Conservation (phyloP, 2,113 vertebrate species). For the Albula goreensis region DNA sequence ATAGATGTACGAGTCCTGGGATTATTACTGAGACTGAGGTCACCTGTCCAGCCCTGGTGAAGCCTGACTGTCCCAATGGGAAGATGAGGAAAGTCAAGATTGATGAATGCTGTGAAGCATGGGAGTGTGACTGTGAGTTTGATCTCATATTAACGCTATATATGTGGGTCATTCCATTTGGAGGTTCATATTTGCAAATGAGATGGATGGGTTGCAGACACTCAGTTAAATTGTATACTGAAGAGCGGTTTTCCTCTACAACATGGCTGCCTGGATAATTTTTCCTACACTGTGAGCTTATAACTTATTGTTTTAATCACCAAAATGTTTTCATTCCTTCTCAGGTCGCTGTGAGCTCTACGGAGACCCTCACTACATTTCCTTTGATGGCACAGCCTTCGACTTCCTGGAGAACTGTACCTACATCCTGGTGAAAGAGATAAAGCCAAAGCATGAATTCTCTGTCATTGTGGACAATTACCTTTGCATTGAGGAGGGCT, state of each 20-base stretch:
- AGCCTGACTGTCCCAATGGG: constrained; percentile 55
- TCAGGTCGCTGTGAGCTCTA: constrained; percentile 67
- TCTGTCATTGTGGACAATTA: constrained; percentile 68
- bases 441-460: constrained; percentile 45
- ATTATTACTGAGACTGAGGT: constrained; percentile 38
- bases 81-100: constrained; percentile 35
- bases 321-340: not conserved
- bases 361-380: constrained; percentile 71
- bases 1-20: too few relatives aligned
- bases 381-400: constrained; percentile 59
- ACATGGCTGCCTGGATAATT: too few relatives aligned
- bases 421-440: constrained; percentile 67
- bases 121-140: constrained; percentile 69
- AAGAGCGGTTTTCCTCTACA: not conserved
- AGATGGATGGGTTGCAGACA: too few relatives aligned
- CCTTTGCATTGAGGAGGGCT: constrained; percentile 43
- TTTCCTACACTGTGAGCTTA: too few relatives aligned
- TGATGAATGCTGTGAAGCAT: constrained; percentile 62
- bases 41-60: constrained; percentile 33
- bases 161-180: too few relatives aligned
- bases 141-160: too few relatives aligned
- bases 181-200: too few relatives aligned
- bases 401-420: constrained; percentile 63
- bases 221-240: too few relatives aligned
- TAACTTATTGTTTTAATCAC: not conserved